phyloP scores from a whole-genome alignment of 2,113 vertebrate genomes.

The Petrocephalus microphthalmus region DNA sequence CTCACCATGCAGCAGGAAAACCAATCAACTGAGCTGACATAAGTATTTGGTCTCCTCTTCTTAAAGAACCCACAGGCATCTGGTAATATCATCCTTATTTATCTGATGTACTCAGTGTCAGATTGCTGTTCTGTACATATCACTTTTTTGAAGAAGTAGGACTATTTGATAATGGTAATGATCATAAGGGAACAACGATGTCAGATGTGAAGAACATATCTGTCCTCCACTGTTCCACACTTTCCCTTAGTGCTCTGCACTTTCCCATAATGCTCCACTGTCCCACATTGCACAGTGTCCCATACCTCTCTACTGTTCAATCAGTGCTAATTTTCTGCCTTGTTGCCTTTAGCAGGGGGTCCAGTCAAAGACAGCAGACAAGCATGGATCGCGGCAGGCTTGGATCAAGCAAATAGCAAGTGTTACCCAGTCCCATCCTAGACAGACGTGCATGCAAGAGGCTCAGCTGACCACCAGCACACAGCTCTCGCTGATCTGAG shows the following conservation, averaged over 20 bases:
- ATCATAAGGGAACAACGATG: not conserved
- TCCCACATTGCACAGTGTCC: not conserved
- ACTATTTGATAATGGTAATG: not conserved
- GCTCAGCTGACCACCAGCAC: not conserved
- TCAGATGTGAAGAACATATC: not conserved
- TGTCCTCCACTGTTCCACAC: not conserved
- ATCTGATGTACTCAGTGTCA: not conserved
- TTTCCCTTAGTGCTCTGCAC: not conserved
- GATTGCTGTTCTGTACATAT: not conserved
- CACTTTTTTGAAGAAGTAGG: not conserved
- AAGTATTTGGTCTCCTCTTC: not conserved
- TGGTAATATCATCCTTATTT: not conserved
- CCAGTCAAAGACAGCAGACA: not conserved
- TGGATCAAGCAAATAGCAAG: not conserved
- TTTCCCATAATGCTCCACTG: not conserved
- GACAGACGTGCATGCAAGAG: not conserved
- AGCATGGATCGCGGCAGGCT: not conserved
- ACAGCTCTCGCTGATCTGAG: not conserved
- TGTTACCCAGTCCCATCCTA: not conserved
- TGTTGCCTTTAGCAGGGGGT: not conserved
- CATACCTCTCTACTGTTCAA: not conserved
- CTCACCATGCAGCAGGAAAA: not conserved
- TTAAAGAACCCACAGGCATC: not conserved
- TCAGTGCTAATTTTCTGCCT: not conserved
- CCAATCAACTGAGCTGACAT: not conserved